Evolutionary conservation across 2,888 invertebrate genomes (phyloP), one percentile per base, ranked within the genome.

Genomic region (Deladenus siricidicola): DNA sequence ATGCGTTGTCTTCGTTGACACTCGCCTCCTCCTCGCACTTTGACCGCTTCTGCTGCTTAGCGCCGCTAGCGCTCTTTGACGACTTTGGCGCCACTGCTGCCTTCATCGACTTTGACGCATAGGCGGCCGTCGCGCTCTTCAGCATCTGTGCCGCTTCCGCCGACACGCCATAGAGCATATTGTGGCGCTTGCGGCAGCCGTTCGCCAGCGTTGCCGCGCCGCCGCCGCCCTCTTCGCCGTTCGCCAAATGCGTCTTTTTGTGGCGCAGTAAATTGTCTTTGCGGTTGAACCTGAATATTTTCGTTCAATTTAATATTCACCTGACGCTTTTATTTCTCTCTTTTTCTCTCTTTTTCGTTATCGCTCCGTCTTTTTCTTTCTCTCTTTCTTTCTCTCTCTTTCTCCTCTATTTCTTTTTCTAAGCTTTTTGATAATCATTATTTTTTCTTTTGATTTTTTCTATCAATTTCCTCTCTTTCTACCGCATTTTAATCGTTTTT

Each of bases 201-300:
- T 3, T 48, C 23, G 1, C 10, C 19, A 21, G 6, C 21, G 19
- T 8, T 34, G 26, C 4, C 24, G 4, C 21, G 34, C 24, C 19
- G 2, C 4, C 29, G 10, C 49, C 23, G 4, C 50, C 34, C 1
- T 29, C 48, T 30, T 39, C 30, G 14, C 70, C 69, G 17, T 67
- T 65, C 42, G 50, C 43, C 8, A 67, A 10, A 60, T 78, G 78
- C 0, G 78, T 78, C 59, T 78, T 78, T 65, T 75, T 78, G 63
- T 78, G 78, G 1, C 78, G 66, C 21, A 78, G 66, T 45, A 79
- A 64, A 55, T 78, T 78, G 67, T 78, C 78, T 59, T 79, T 78
- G 17, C 78, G 70, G 59, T 78, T 78, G 67, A 78, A 78, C 42
- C 78, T 78, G 62, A 19, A 78, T 34, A 34, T 10, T 10, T 34